These are phyloP conservation scores for Ceratina australensis DNA, from an alignment of 1,140 invertebrate species.

Conservation along the genomic window DNA sequence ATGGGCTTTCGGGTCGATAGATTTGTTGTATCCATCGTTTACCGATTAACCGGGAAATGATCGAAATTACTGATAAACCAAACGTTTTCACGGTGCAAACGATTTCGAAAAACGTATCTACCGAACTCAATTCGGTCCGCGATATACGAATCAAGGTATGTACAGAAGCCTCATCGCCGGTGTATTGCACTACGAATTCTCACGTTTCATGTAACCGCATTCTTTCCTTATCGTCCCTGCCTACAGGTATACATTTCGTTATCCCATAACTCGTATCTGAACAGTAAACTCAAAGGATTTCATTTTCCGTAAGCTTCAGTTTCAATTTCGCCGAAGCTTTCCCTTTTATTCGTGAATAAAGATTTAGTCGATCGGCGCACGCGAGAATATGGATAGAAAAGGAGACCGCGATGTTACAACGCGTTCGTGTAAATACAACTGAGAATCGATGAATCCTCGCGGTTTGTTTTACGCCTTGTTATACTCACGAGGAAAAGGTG, in stretches of 20 bases:
- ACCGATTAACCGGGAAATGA: conserved; percentile 42
- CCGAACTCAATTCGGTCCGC: neutral
- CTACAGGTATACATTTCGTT: too few species aligned
- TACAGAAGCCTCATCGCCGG: too few species aligned
- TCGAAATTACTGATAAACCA: conserved; percentile 24
- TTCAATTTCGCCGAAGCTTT: neutral
- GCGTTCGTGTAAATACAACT: neutral
- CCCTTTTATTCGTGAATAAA: neutral
- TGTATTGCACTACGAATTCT: too few species aligned
- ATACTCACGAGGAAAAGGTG: conserved; percentile 36
- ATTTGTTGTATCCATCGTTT: conserved; percentile 1
- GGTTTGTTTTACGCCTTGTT: conserved; percentile 11
- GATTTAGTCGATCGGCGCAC: neutral
- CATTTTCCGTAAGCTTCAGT: too few species aligned
- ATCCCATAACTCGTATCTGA: too few species aligned
- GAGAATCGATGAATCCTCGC: conserved; percentile 4
- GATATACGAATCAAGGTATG: too few species aligned
- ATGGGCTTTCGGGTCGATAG: conserved; percentile 13
- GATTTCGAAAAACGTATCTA: conserved; percentile 8
- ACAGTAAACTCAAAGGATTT: too few species aligned
- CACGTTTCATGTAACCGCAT: too few species aligned
- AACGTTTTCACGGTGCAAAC: conserved; percentile 5
- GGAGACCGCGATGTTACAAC: neutral
- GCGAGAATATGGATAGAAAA: too few species aligned
- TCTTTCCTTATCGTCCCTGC: neutral